These are phyloP conservation scores for Emydocephalus ijimae DNA, from an alignment of 2,113 vertebrate genomes.

Conservation along the genomic window DNA sequence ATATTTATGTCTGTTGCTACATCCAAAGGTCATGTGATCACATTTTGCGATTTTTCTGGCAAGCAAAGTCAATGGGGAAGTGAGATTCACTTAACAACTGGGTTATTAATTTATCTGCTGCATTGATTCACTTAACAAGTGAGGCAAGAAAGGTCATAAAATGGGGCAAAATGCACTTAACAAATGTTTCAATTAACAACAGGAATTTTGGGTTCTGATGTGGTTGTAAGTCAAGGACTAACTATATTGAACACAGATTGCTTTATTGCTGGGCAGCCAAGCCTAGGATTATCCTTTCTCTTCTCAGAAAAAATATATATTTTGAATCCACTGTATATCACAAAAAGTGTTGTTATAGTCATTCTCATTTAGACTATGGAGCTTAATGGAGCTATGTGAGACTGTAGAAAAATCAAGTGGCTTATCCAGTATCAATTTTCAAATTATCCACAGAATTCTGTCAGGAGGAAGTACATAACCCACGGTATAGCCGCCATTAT, in stretches of 20 bases:
- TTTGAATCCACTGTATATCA: neutral
- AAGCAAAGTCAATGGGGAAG: too few relatives aligned
- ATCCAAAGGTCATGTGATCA: too few relatives aligned
- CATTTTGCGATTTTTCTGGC: too few relatives aligned
- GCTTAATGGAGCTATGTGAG: neutral
- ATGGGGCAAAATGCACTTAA: too few relatives aligned
- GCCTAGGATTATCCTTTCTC: neutral
- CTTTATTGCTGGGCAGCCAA: neutral
- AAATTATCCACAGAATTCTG: neutral
- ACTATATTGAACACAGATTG: neutral
- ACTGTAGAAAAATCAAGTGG: neutral
- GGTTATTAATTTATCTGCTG: too few relatives aligned
- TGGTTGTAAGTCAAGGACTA: too few relatives aligned
- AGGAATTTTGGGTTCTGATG: too few relatives aligned
- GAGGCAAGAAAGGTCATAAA: too few relatives aligned
- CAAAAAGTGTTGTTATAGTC: neutral
- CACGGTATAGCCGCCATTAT: neutral
- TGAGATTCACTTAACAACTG: too few relatives aligned
- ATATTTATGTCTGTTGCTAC: too few relatives aligned
- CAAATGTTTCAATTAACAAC: too few relatives aligned
- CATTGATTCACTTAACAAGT: too few relatives aligned
- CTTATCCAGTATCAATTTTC: constrained; percentile 4
- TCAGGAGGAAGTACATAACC: neutral
- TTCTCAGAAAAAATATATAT: constrained; percentile 1
- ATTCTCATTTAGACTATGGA: neutral